Conservation (phyloP, 2,797 vertebrate species). For the Sandelia bainsii region DNA sequence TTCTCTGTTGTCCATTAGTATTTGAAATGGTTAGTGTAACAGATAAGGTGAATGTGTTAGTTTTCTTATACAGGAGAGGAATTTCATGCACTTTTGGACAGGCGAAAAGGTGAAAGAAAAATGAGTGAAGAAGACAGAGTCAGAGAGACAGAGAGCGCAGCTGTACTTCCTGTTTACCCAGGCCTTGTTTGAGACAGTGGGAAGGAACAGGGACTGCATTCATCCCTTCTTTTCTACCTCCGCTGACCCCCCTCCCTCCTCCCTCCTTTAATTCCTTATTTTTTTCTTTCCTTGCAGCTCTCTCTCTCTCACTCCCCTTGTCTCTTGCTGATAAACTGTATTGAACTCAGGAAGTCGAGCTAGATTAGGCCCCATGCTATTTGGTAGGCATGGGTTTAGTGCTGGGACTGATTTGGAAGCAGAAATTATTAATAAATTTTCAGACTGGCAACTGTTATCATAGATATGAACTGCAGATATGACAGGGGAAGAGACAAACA, state of each 20-base stretch:
- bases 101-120: conserved; percentile 12
- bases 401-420: conserved; percentile 17
- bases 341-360: conserved; percentile 54
- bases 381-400: conserved; percentile 40
- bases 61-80: conserved; percentile 26
- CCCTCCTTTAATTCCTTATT: conserved; percentile 53
- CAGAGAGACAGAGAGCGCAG: conserved; percentile 75
- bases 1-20: neutral
- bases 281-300: conserved; percentile 26
- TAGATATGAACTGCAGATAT: conserved; percentile 10
- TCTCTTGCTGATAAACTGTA: conserved; percentile 50
- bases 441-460: conserved; percentile 16
- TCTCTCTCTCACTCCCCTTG: conserved; percentile 11
- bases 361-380: conserved; percentile 32
- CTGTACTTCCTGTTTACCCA: conserved; percentile 94
- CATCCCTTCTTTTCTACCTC: conserved; percentile 79
- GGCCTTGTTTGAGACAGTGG: conserved; percentile 88
- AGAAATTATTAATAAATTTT: conserved; percentile 35
- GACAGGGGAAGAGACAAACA: conserved; percentile 28
- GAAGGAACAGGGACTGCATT: conserved; percentile 94
- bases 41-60: conserved; percentile 22
- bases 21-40: conserved; percentile 13
- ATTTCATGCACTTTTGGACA: conserved; percentile 51
- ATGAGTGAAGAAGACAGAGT: conserved; percentile 16
- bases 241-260: conserved; percentile 61